Evolutionary conservation across 2,113 vertebrate species (phyloP).

Genomic region (Psilopsiagon aurifrons): DNA sequence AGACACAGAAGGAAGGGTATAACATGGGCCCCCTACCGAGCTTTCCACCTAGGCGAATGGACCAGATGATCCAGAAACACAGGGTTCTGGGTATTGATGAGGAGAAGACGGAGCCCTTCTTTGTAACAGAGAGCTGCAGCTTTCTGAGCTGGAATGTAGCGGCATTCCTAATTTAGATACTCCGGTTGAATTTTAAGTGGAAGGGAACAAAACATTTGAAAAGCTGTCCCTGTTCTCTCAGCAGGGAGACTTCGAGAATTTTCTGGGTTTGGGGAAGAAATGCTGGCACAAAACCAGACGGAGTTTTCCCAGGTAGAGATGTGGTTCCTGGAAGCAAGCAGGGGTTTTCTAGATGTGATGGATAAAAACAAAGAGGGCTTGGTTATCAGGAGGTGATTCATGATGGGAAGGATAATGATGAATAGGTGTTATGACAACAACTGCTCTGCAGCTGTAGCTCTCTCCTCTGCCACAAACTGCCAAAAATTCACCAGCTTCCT

Average conservation of each 20-base stretch:
- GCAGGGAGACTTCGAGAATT: conserved; percentile 61
- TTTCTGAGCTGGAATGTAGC: conserved; percentile 67
- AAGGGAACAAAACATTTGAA: conserved; percentile 72
- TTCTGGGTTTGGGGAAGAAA: conserved; percentile 40
- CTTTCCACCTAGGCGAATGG: conserved; percentile 19
- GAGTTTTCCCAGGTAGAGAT: conserved; percentile 43
- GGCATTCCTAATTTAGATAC: conserved; percentile 71
- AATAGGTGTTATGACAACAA: conserved; percentile 69
- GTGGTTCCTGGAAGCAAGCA: not conserved
- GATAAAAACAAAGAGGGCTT: conserved; percentile 47
- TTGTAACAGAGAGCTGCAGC: conserved; percentile 56
- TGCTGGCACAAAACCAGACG: not conserved
- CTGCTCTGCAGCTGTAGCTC: conserved; percentile 64
- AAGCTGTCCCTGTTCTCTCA: conserved; percentile 67
- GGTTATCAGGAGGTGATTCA: conserved; percentile 52
- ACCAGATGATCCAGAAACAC: not conserved
- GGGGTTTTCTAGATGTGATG: conserved; percentile 1
- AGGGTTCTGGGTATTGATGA: not conserved
- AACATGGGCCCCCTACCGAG: not conserved
- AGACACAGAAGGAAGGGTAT: conserved; percentile 35
- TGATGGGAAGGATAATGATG: conserved; percentile 59
- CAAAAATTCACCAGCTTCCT: conserved; percentile 56
- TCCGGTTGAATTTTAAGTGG: conserved; percentile 71
- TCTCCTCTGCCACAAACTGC: conserved; percentile 42
- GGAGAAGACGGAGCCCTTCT: conserved; percentile 27